phyloP scores from a whole-genome alignment of 2,888 invertebrate genomes.

The Volucella zonaria region DNA sequence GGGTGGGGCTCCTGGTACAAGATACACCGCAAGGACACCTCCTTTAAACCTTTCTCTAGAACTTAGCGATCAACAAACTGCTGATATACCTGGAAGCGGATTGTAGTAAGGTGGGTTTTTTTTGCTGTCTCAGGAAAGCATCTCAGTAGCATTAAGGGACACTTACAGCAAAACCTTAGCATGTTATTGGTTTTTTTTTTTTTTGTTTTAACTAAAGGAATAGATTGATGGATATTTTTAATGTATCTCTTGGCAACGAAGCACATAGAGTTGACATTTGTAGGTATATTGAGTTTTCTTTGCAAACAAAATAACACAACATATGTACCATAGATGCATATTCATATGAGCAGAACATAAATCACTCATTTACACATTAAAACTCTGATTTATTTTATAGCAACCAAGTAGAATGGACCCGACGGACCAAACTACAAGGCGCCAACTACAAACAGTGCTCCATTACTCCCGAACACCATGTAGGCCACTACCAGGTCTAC shows the following conservation, averaged over 20 bases:
- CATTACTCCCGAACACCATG: conserved; percentile 82
- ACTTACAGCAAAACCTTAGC: too few species aligned
- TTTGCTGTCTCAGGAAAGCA: too few species aligned
- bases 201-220: background rate
- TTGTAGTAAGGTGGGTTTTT: too few species aligned
- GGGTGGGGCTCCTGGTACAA: too few species aligned
- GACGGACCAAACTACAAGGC: conserved; percentile 82
- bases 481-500: conserved; percentile 80
- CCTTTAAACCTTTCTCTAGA: too few species aligned
- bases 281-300: background rate
- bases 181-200: too few species aligned
- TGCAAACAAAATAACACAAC: background rate
- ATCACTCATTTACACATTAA: background rate
- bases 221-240: conserved; percentile 23
- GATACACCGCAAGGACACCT: too few species aligned
- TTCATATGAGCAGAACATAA: background rate
- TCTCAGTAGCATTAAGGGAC: too few species aligned
- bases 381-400: conserved; percentile 74
- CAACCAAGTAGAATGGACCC: conserved; percentile 81
- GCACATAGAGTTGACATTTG: conserved; percentile 1
- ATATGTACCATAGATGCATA: too few species aligned
- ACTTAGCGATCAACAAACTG: too few species aligned
- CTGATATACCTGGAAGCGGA: too few species aligned
- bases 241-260: conserved; percentile 44
- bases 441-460: conserved; percentile 81